These are phyloP conservation scores for Smutsia temminckii DNA, from an alignment of 2,797 vertebrate species.

Conservation along the genomic window DNA sequence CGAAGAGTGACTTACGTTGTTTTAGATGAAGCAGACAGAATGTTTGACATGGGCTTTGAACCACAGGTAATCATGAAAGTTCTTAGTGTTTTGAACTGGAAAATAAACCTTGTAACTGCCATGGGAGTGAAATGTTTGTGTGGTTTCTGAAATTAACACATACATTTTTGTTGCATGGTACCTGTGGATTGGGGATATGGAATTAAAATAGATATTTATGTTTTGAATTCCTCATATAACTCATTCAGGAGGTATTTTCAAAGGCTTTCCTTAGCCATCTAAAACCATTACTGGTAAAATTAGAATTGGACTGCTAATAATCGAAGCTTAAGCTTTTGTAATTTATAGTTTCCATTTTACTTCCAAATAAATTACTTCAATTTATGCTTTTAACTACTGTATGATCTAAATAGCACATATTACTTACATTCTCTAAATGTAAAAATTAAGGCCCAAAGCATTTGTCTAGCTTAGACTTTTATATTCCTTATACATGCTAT, in stretches of 20 bases:
- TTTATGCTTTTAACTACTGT: background rate
- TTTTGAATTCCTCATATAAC: slow-evolving; percentile 21
- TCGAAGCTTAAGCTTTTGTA: background rate
- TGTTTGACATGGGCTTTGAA: slow-evolving; percentile 99
- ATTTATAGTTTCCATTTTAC: slow-evolving; percentile 18
- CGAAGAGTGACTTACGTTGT: slow-evolving; percentile 96
- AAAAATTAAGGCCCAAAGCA: background rate
- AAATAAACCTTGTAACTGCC: background rate
- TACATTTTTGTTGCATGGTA: background rate
- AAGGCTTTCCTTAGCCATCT: slow-evolving; percentile 10
- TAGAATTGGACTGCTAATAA: background rate
- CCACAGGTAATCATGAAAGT: slow-evolving; percentile 90
- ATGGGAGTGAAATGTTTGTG: background rate
- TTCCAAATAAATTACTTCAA: slow-evolving; percentile 38
- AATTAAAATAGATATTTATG: slow-evolving; percentile 17
- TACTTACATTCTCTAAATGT: background rate
- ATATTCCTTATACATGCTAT: background rate
- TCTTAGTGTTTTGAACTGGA: background rate
- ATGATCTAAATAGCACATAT: background rate
- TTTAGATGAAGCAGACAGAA: slow-evolving; percentile 98
- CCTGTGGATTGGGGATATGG: background rate
- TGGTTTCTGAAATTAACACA: slow-evolving; percentile 23
- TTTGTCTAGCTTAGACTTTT: background rate
- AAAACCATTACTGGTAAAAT: background rate
- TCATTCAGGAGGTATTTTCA: slow-evolving; percentile 3